These are phyloP conservation scores for Tachysurus vachellii DNA, from an alignment of 2,113 vertebrate genomes.

Conservation along the genomic window DNA sequence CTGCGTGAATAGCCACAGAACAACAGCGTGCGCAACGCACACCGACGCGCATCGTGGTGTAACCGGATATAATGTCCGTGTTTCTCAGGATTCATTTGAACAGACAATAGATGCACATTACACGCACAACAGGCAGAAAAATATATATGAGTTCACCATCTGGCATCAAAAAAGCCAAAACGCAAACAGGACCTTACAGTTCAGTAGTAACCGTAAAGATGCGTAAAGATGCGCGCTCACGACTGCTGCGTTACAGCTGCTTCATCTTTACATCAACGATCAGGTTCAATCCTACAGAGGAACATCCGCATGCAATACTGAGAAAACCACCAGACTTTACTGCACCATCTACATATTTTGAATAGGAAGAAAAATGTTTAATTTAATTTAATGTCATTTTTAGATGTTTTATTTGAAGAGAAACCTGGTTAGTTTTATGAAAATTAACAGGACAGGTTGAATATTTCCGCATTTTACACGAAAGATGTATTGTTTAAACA, in stretches of 20 bases:
- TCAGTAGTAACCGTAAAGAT: neutral
- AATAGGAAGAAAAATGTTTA: neutral
- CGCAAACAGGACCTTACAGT: neutral
- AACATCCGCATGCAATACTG: neutral
- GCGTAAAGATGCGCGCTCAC: neutral
- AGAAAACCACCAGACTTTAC: neutral
- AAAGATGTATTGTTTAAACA: neutral
- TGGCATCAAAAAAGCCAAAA: neutral
- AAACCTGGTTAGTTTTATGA: neutral
- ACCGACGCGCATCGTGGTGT: neutral
- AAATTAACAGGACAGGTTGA: neutral
- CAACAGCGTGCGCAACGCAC: slow-evolving; percentile 2
- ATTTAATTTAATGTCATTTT: neutral
- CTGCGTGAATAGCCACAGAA: neutral
- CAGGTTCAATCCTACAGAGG: neutral
- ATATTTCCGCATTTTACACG: neutral
- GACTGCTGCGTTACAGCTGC: neutral
- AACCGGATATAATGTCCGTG: slow-evolving; percentile 18
- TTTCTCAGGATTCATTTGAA: neutral
- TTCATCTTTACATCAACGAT: neutral
- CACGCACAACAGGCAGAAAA: neutral
- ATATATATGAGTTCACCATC: too few species aligned
- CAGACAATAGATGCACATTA: neutral
- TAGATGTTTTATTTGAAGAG: neutral
- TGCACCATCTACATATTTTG: neutral